phyloP scores from a whole-genome alignment of 2,797 vertebrate genomes.

The Argya squamiceps region DNA sequence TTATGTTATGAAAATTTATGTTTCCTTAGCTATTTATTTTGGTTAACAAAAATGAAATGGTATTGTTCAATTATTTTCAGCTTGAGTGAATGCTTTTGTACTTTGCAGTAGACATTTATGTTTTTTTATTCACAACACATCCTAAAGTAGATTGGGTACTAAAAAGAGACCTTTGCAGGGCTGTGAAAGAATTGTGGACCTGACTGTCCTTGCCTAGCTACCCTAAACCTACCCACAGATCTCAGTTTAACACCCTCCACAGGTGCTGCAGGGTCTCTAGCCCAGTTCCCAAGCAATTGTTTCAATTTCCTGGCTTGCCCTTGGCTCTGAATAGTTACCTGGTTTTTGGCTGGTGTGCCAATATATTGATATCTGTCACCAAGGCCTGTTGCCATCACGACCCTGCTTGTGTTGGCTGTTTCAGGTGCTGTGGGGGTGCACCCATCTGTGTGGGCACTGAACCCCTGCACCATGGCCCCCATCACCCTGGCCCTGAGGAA shows the following conservation, averaged over 20 bases:
- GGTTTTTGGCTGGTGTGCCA: neutral
- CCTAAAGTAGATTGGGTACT: neutral
- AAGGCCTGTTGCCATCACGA: neutral
- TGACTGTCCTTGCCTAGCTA: neutral
- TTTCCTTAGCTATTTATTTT: neutral
- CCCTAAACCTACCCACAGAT: neutral
- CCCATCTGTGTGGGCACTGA: no score
- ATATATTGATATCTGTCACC: no score
- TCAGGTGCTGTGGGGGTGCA: neutral
- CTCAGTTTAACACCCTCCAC: neutral
- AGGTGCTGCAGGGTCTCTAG: neutral
- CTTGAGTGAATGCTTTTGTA: neutral
- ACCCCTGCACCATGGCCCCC: no score
- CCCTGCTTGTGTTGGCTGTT: neutral
- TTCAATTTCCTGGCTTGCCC: neutral
- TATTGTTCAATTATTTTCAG: neutral
- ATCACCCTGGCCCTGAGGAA: neutral
- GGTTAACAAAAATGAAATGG: neutral
- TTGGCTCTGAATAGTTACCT: neutral
- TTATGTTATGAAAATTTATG: neutral
- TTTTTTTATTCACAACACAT: neutral
- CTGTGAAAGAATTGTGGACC: neutral
- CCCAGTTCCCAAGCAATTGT: neutral
- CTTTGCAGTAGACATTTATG: neutral
- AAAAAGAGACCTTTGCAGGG: neutral